Percentiles rank a stretch among this genome's conserved stretches.
phyloP scores from a whole-genome alignment of 2,113 vertebrate genomes.

The Hippocampus guttulatus region DNA sequence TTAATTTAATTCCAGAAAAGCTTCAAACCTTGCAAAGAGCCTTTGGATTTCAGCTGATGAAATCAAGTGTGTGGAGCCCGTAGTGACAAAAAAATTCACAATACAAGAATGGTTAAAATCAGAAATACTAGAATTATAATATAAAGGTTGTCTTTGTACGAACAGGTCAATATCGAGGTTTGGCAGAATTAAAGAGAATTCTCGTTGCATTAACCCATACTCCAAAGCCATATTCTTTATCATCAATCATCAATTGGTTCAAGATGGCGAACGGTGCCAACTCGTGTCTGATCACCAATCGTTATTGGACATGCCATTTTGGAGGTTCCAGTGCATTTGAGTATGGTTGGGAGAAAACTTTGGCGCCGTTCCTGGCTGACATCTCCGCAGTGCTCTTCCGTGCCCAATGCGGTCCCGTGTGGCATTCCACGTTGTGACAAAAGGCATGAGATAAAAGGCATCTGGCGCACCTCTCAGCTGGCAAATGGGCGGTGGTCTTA shows the following conservation, averaged over 20 bases:
- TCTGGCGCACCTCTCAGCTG: too few species aligned
- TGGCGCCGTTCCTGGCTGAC: too few species aligned
- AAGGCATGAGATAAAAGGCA: too few species aligned
- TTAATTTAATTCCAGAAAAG: conserved; percentile 3
- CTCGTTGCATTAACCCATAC: not conserved
- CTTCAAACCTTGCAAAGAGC: not conserved
- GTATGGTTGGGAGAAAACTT: too few species aligned
- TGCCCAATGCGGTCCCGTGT: too few species aligned
- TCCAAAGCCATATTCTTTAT: conserved; percentile 42
- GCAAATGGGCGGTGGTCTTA: too few species aligned
- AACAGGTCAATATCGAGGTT: not conserved
- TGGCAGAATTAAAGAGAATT: not conserved
- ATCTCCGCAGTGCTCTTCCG: too few species aligned
- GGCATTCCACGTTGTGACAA: too few species aligned
- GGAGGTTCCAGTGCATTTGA: too few species aligned
- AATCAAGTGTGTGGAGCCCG: not conserved
- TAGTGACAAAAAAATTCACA: not conserved
- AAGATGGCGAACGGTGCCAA: too few species aligned
- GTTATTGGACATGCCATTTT: too few species aligned
- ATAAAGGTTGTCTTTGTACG: not conserved
- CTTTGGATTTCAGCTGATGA: not conserved
- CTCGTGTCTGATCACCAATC: too few species aligned
- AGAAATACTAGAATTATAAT: not conserved
- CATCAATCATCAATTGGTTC: not conserved
- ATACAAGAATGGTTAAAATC: not conserved